phyloP scores from a whole-genome alignment of 2,113 vertebrate species.

The Misgurnus mizolepis region DNA sequence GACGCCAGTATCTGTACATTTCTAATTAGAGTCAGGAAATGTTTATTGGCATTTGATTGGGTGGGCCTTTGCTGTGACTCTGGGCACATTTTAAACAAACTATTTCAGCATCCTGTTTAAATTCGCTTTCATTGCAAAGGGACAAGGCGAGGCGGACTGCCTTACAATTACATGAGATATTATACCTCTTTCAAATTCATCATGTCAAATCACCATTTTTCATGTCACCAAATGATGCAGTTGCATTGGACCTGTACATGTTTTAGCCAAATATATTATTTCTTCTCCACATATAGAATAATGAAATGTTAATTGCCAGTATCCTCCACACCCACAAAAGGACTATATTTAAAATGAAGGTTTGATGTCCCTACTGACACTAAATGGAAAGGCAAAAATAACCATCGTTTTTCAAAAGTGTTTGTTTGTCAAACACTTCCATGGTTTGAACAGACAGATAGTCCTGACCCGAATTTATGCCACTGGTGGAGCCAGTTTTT shows the following conservation, averaged over 20 bases:
- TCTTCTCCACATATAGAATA: background rate
- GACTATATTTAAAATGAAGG: background rate
- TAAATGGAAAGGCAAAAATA: no score
- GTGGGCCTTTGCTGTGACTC: constrained; percentile 79
- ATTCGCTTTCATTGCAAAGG: constrained; percentile 65
- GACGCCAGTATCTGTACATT: constrained; percentile 73
- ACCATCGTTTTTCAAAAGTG: no score
- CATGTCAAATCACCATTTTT: constrained; percentile 3
- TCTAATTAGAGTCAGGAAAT: constrained; percentile 87
- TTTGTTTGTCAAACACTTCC: no score
- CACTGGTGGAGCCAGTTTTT: no score
- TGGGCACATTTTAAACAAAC: constrained; percentile 87
- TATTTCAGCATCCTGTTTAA: constrained; percentile 87
- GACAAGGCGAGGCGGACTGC: constrained; percentile 54
- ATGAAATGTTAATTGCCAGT: background rate
- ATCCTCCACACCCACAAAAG: background rate
- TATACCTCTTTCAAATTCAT: background rate
- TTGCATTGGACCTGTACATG: no score
- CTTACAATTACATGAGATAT: constrained; percentile 66
- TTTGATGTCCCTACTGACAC: no score
- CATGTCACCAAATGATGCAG: background rate
- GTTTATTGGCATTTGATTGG: constrained; percentile 85
- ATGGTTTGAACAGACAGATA: no score
- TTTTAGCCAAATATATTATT: background rate
- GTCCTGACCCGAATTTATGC: no score